These are phyloP conservation scores for Drosophila cardini DNA, from an alignment of 1,140 invertebrate species.

Conservation along the genomic window DNA sequence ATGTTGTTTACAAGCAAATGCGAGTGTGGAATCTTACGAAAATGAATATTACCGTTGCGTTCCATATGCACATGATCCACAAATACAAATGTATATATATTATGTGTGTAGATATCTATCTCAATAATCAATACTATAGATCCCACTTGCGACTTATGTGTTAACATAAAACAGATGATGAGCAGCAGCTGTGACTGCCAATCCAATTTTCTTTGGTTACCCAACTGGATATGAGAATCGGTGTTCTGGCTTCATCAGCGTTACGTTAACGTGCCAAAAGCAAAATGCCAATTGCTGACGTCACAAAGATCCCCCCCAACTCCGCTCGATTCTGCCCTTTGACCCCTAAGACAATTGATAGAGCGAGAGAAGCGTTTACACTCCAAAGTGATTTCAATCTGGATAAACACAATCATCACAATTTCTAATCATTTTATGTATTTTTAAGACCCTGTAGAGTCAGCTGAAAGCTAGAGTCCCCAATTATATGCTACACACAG, in stretches of 20 bases:
- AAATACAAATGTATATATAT: constrained; percentile 46
- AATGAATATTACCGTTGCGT: constrained; percentile 52
- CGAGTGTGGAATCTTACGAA: constrained; percentile 72
- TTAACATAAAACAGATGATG: constrained; percentile 81
- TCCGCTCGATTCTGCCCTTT: background rate
- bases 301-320: constrained; percentile 4
- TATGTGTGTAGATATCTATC: constrained; percentile 3
- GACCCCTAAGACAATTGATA: background rate
- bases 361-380: background rate
- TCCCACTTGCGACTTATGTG: constrained; percentile 55
- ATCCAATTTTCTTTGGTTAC: constrained; percentile 42
- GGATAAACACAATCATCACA: constrained; percentile 22
- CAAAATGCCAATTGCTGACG: constrained; percentile 21
- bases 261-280: constrained; percentile 33
- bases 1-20: constrained; percentile 69
- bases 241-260: constrained; percentile 32
- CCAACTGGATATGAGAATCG: constrained; percentile 39
- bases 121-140: constrained; percentile 4
- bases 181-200: constrained; percentile 71
- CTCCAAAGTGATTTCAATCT: constrained; percentile 11
- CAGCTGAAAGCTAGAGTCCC: no score
- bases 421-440: constrained; percentile 4
- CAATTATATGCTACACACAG: no score
- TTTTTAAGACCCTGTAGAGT: background rate
- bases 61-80: constrained; percentile 70